A percentile compares a stretch with the other conserved stretches of the same genome.
These are phyloP conservation scores for Apis florea DNA, from an alignment of 1,140 invertebrate species.

Conservation along the genomic window DNA sequence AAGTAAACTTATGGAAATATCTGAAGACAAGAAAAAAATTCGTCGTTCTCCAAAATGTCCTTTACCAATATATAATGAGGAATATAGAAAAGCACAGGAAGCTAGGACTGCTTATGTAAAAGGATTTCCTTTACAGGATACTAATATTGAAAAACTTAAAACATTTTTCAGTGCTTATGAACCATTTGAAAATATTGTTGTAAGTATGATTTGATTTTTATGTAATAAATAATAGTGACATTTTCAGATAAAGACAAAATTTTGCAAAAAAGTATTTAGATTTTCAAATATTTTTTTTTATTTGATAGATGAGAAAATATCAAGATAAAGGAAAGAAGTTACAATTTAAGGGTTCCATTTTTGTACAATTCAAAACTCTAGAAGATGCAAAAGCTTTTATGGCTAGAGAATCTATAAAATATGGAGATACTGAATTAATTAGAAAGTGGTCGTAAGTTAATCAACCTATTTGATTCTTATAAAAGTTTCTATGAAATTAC, in stretches of 20 bases:
- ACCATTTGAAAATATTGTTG: constrained; percentile 87
- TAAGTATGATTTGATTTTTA: constrained; percentile 76
- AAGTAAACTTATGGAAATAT: constrained; percentile 90
- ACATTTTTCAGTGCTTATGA: constrained; percentile 88
- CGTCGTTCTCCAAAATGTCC: constrained; percentile 88
- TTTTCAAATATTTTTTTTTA: constrained; percentile 38
- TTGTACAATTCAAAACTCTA: constrained; percentile 89
- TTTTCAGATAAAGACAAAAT: not conserved
- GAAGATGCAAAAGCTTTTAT: constrained; percentile 87
- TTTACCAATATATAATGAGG: constrained; percentile 92
- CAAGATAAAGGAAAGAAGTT: constrained; percentile 84
- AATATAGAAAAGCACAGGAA: constrained; percentile 88
- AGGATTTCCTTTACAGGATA: constrained; percentile 88
- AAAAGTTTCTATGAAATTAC: constrained; percentile 16
- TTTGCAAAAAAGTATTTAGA: constrained; percentile 18
- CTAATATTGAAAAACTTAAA: constrained; percentile 86
- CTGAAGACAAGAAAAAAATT: constrained; percentile 91
- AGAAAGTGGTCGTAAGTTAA: constrained; percentile 86
- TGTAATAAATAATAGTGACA: not conserved
- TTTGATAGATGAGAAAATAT: constrained; percentile 85
- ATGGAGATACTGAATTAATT: constrained; percentile 86
- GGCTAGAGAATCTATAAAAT: constrained; percentile 85
- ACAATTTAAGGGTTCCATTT: constrained; percentile 94
- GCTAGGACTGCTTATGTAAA: constrained; percentile 92
- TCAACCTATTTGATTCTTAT: not conserved